Percentiles rank a stretch among this genome's conserved stretches.
phyloP scores from a whole-genome alignment of 1,140 invertebrate species.

The Meloidogyne chitwoodi region DNA sequence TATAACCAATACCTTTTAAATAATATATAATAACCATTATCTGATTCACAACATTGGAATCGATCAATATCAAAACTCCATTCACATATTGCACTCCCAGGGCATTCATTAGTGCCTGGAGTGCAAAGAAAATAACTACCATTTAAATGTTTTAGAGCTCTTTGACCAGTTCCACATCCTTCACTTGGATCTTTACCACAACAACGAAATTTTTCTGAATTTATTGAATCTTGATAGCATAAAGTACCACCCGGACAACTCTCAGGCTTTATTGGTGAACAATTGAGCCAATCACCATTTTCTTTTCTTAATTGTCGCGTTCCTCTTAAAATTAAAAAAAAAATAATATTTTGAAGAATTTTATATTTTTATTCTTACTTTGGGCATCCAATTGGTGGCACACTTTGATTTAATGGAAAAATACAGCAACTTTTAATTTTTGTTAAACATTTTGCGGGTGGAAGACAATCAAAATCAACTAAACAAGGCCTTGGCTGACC shows the following conservation, averaged over 20 bases:
- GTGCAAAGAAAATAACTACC: constrained; percentile 30
- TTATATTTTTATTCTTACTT: constrained; percentile 33
- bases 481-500: not conserved
- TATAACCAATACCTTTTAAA: not conserved
- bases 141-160: constrained; percentile 29
- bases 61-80: constrained; percentile 48
- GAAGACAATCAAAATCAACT: constrained; percentile 36
- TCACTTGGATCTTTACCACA: constrained; percentile 45
- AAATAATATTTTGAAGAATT: not conserved
- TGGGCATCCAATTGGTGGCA: constrained; percentile 48
- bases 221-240: constrained; percentile 32
- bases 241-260: constrained; percentile 33
- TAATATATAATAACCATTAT: constrained; percentile 33
- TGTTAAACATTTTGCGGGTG: constrained; percentile 34
- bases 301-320: constrained; percentile 15
- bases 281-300: constrained; percentile 23
- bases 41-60: constrained; percentile 51
- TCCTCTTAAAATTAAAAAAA: not conserved
- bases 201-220: constrained; percentile 17
- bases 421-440: constrained; percentile 34
- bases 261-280: constrained; percentile 25
- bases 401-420: constrained; percentile 38
- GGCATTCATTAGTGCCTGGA: constrained; percentile 36
- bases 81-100: constrained; percentile 41
- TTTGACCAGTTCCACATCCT: constrained; percentile 42